phyloP scores from a whole-genome alignment of 2,113 vertebrate genomes.

The Aegithalos caudatus region DNA sequence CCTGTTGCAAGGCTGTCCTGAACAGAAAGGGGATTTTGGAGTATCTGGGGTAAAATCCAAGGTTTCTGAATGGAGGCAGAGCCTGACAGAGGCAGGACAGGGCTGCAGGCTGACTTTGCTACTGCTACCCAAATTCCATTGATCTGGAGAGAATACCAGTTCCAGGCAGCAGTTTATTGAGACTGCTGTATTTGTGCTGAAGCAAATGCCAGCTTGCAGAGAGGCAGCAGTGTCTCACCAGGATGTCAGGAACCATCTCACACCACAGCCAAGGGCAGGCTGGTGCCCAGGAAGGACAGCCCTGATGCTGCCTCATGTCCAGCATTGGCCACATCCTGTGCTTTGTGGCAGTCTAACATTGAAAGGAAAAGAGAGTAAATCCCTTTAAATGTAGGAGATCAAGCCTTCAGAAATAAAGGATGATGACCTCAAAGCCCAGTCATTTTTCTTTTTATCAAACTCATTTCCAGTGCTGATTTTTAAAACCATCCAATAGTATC shows the following conservation, averaged over 20 bases:
- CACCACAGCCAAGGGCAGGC: neutral
- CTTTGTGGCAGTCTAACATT: neutral
- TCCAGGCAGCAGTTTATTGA: neutral
- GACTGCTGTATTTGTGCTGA: neutral
- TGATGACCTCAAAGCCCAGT: neutral
- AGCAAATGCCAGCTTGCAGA: neutral
- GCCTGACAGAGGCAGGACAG: neutral
- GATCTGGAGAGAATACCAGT: neutral
- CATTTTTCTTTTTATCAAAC: neutral
- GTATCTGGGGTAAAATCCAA: neutral
- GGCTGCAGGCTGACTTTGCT: neutral
- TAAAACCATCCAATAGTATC: neutral
- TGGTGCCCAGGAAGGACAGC: neutral
- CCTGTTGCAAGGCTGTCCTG: neutral
- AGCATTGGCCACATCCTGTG: neutral
- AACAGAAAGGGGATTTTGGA: neutral
- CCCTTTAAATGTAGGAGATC: neutral
- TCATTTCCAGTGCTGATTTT: neutral
- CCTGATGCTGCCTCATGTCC: accelerated
- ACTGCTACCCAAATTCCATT: neutral
- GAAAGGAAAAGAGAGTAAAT: neutral
- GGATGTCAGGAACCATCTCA: neutral
- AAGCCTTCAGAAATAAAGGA: neutral
- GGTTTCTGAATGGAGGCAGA: neutral
- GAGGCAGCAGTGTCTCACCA: neutral